These are phyloP conservation scores for Hyles vespertilio DNA, from an alignment of 1,140 invertebrate genomes.

Conservation along the genomic window DNA sequence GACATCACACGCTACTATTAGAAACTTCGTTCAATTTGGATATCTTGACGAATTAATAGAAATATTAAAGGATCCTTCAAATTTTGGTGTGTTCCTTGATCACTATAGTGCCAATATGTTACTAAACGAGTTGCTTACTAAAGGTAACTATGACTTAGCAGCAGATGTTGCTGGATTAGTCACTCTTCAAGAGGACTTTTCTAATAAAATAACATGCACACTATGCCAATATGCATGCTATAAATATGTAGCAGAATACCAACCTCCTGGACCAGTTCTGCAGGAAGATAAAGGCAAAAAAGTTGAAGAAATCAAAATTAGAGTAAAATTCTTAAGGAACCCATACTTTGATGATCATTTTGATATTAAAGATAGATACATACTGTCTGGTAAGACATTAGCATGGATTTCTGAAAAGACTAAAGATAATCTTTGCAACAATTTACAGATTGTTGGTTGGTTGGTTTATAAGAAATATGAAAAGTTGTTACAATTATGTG, in stretches of 20 bases:
- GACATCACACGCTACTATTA: constrained; percentile 87
- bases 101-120: constrained; percentile 86
- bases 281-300: constrained; percentile 61
- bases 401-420: constrained; percentile 76
- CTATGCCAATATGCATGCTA: constrained; percentile 86
- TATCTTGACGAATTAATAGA: constrained; percentile 80
- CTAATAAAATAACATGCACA: constrained; percentile 82
- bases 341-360: constrained; percentile 92
- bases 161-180: constrained; percentile 85
- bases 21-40: constrained; percentile 79
- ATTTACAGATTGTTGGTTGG: constrained; percentile 82
- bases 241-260: constrained; percentile 81
- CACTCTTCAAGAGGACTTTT: constrained; percentile 93
- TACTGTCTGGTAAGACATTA: constrained; percentile 88
- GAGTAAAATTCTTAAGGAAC: constrained; percentile 88
- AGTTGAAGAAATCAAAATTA: constrained; percentile 83
- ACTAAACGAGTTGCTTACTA: constrained; percentile 87
- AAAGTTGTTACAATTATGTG: constrained; percentile 65
- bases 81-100: constrained; percentile 94
- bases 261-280: constrained; percentile 55
- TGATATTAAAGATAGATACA: constrained; percentile 82
- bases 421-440: constrained; percentile 77
- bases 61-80: constrained; percentile 87
- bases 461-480: constrained; percentile 82
- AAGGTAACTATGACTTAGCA: constrained; percentile 82